A percentile compares a stretch with the other conserved stretches of the same genome.
Conservation (phyloP, 2,888 invertebrate genomes). For the Blastobasis adustella region DNA sequence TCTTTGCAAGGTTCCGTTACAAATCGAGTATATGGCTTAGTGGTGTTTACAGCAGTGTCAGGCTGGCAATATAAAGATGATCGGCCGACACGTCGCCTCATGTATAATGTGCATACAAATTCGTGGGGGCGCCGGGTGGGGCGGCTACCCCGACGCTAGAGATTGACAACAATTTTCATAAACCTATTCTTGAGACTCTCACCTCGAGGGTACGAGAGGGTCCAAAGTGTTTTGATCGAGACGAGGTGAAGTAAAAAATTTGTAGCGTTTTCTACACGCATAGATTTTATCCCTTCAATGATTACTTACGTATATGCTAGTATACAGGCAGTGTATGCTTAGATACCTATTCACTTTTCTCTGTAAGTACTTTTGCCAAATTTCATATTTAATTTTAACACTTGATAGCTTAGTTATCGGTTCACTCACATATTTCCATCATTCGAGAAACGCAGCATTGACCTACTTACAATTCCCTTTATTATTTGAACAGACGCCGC, state of each 20-base stretch:
- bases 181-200: background rate
- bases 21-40: conserved; percentile 34
- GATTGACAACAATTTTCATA: conserved; percentile 19
- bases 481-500: too few relatives aligned
- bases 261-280: too few relatives aligned
- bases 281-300: too few relatives aligned
- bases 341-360: background rate
- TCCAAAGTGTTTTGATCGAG: background rate
- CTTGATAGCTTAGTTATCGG: too few relatives aligned
- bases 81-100: conserved; percentile 57
- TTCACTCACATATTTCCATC: too few relatives aligned
- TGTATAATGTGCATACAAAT: conserved; percentile 71
- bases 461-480: too few relatives aligned
- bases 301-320: too few relatives aligned
- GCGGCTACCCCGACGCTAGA: conserved; percentile 29
- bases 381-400: background rate
- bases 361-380: background rate
- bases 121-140: conserved; percentile 35
- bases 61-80: conserved; percentile 56
- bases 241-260: too few relatives aligned
- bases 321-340: too few relatives aligned
- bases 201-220: background rate
- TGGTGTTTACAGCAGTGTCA: conserved; percentile 37
- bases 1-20: conserved; percentile 10
- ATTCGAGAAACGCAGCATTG: too few relatives aligned